phyloP scores from a whole-genome alignment of 1,140 invertebrate genomes.

The Leucophenga varia region DNA sequence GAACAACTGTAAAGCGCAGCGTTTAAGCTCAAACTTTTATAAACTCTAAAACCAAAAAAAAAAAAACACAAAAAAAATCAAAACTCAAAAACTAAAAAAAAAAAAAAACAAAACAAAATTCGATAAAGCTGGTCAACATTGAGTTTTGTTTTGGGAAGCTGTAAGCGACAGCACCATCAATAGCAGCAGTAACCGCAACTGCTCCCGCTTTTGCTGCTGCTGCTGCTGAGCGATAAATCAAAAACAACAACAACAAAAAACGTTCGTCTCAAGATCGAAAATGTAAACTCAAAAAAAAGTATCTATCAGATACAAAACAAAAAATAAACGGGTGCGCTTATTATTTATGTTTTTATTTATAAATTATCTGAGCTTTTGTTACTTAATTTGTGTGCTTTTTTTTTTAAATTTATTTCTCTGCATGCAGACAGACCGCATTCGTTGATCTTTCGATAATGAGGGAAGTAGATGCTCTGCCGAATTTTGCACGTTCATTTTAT shows the following conservation, averaged over 20 bases:
- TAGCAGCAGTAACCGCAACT: conserved; percentile 5
- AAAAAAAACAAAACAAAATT: no score
- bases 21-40: conserved; percentile 33
- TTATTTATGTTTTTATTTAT: not conserved
- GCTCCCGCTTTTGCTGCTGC: no score
- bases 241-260: conserved; percentile 22
- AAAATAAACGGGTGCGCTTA: conserved; percentile 1
- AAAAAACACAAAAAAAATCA: no score
- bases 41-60: conserved; percentile 23
- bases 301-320: conserved; percentile 12
- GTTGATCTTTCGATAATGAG: conserved; percentile 31
- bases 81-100: no score
- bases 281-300: conserved; percentile 10
- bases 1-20: conserved; percentile 41
- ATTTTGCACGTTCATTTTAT: no score
- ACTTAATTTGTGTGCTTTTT: no score
- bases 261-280: conserved; percentile 11
- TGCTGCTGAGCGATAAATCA: no score
- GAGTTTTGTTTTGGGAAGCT: no score
- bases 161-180: not conserved
- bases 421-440: conserved; percentile 22
- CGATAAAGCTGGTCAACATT: no score
- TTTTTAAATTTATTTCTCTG: no score
- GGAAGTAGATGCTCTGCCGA: no score
- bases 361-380: no score